phyloP scores from a whole-genome alignment of 2,797 vertebrate genomes.

The Chloroceryle inda region DNA sequence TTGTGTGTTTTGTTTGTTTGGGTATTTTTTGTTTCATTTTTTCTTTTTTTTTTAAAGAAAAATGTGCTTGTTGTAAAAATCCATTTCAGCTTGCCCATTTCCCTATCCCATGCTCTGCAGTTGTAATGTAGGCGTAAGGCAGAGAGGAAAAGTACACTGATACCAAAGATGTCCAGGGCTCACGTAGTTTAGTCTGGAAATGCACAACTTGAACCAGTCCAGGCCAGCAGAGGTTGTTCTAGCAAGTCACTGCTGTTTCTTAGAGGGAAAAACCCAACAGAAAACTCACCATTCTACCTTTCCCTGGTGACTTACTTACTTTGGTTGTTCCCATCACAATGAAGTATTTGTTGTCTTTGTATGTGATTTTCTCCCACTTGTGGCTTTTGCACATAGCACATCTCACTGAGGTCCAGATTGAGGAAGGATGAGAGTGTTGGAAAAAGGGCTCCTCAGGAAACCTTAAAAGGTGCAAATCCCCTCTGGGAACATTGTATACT shows the following conservation, averaged over 20 bases:
- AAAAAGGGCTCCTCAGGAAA: not conserved
- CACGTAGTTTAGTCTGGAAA: not conserved
- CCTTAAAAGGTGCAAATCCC: not conserved
- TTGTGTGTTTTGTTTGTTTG: too few species aligned
- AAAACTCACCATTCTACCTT: not conserved
- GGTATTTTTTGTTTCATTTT: too few species aligned
- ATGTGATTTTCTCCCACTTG: not conserved
- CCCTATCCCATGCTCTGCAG: not conserved
- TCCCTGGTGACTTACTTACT: not conserved
- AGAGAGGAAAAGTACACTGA: not conserved
- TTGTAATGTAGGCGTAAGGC: not conserved
- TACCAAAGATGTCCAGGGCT: not conserved
- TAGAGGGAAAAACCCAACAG: not conserved
- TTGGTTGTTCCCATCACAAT: not conserved
- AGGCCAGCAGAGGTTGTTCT: rapidly evolving
- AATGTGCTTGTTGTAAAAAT: not conserved
- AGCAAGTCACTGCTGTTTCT: not conserved
- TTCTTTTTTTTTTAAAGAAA: not conserved
- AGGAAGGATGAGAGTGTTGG: not conserved
- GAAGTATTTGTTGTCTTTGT: not conserved
- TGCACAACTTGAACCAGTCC: not conserved
- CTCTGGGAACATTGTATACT: not conserved
- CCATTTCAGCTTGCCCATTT: not conserved
- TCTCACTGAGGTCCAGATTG: not conserved
- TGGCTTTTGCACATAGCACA: not conserved